Percentiles rank a stretch among this genome's conserved stretches.
Evolutionary conservation across 2,797 vertebrate species (phyloP).

Genomic region (Hirundo rustica): DNA sequence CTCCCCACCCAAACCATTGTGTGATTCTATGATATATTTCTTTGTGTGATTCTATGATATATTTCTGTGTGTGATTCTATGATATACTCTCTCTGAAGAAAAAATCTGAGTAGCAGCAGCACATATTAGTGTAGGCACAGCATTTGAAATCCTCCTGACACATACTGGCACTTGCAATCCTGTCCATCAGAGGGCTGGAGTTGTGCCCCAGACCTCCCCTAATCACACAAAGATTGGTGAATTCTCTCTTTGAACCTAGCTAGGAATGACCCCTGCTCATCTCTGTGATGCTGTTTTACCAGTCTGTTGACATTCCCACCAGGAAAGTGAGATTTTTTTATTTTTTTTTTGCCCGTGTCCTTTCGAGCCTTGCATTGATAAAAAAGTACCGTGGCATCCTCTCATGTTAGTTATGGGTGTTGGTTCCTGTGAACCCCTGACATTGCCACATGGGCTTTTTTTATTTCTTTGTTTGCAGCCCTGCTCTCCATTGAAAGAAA

Average conservation of each 20-base stretch:
- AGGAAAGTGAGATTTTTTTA: not conserved
- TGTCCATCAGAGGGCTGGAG: not conserved
- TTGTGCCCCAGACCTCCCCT: not conserved
- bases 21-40: not conserved
- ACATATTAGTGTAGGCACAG: accelerated
- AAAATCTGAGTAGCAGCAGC: not conserved
- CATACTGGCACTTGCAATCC: not conserved
- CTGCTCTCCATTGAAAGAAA: not conserved
- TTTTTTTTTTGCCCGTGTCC: not conserved
- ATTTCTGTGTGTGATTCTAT: not conserved
- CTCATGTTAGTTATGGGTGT: not conserved
- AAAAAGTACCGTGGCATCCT: not conserved
- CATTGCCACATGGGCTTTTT: not conserved
- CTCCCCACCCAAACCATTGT: not conserved
- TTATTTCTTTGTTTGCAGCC: not conserved
- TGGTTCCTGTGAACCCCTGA: not conserved
- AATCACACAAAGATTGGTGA: not conserved
- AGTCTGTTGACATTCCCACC: not conserved
- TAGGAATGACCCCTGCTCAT: not conserved
- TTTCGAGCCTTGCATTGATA: not conserved
- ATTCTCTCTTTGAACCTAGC: not conserved
- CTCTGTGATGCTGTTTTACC: not conserved
- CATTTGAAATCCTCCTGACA: not conserved
- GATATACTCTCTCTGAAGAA: not conserved
- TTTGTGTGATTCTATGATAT: not conserved